A percentile compares a stretch with the other conserved stretches of the same genome.
These are phyloP conservation scores for Cherax quadricarinatus DNA, from an alignment of 1,140 invertebrate species.

Conservation along the genomic window DNA sequence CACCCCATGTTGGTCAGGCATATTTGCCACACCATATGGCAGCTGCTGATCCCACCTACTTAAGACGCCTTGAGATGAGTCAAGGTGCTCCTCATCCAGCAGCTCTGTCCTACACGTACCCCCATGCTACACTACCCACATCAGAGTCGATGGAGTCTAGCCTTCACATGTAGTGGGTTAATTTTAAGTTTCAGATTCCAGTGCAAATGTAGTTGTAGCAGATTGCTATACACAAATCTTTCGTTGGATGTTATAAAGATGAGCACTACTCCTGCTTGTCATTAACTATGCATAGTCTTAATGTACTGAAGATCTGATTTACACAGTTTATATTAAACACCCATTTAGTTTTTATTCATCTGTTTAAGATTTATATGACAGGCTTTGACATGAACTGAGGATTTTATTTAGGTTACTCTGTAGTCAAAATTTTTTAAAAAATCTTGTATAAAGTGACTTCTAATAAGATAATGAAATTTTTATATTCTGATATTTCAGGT, in stretches of 20 bases:
- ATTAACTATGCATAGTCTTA: slow-evolving; percentile 30
- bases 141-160: slow-evolving; percentile 72
- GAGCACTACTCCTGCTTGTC: background rate
- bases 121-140: slow-evolving; percentile 65
- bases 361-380: background rate
- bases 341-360: slow-evolving; percentile 21
- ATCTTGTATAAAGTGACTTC: background rate
- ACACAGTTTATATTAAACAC: slow-evolving; percentile 16
- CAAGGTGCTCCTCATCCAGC: slow-evolving; percentile 66
- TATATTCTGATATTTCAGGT: background rate
- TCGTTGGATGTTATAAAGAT: background rate
- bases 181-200: slow-evolving; percentile 30
- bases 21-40: slow-evolving; percentile 72
- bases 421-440: background rate
- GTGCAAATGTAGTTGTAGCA: slow-evolving; percentile 48
- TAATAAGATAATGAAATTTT: background rate
- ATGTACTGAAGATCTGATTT: slow-evolving; percentile 48
- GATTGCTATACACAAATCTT: background rate
- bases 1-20: slow-evolving; percentile 70
- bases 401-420: background rate
- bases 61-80: slow-evolving; percentile 70
- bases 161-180: slow-evolving; percentile 70
- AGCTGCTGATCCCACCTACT: slow-evolving; percentile 68
- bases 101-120: slow-evolving; percentile 67
- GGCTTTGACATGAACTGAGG: background rate